A percentile compares a stretch with the other conserved stretches of the same genome.
Evolutionary conservation across 2,888 invertebrate genomes (phyloP).

Genomic region (Phytoseiulus persimilis): DNA sequence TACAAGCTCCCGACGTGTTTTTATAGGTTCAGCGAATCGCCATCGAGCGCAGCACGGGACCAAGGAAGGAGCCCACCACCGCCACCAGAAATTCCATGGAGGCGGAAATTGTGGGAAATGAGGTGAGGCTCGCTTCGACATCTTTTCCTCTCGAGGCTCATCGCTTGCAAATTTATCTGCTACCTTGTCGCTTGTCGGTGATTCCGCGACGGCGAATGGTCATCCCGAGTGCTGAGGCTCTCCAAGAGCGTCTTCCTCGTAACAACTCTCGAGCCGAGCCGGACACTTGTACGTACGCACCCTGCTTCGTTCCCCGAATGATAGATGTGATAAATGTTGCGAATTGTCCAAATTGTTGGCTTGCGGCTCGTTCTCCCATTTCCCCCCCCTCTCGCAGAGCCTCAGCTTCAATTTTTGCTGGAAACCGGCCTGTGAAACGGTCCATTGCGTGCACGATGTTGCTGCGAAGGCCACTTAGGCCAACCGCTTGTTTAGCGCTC

Average conservation of each 20-base stretch:
- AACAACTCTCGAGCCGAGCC: not conserved
- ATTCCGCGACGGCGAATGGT: not conserved
- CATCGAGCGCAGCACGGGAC: too few species aligned
- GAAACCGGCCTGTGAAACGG: not conserved
- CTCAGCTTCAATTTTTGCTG: not conserved
- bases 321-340: not conserved
- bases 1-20: not conserved
- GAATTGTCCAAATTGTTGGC: not conserved
- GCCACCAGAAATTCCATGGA: too few species aligned
- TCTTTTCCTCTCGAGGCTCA: too few species aligned
- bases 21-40: not conserved
- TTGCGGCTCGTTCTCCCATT: not conserved
- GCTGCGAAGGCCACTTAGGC: not conserved
- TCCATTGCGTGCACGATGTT: not conserved
- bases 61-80: too few species aligned
- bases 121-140: too few species aligned
- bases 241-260: not conserved
- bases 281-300: not conserved
- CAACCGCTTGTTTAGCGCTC: not conserved
- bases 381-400: not conserved
- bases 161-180: too few species aligned
- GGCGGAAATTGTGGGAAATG: too few species aligned
- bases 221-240: not conserved
- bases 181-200: too few species aligned
- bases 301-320: not conserved